Evolutionary conservation across 1,140 invertebrate genomes (phyloP), one percentile per base, ranked within the genome.

Genomic region (Uloborus diversus): DNA sequence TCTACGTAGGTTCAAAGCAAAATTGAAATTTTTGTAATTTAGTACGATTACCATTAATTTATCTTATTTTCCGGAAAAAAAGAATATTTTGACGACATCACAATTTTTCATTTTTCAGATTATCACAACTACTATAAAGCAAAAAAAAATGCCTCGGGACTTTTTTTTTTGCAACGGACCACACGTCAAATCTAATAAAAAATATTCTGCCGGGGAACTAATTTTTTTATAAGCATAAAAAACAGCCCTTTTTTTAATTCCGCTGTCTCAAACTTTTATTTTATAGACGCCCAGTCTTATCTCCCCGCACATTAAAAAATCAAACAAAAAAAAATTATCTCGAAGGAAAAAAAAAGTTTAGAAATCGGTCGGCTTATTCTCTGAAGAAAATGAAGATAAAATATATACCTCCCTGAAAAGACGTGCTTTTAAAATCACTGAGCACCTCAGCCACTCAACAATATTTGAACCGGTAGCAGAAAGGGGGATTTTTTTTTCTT

Each of bases 381-480:
- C 9, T 42, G 37, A 42, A 42, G 17, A n/a, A 42, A 13, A 42
- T 9, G 37, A 42, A 17, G 37, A 42, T 13, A 17, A 42, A 42
- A 42, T 42, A 17, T 42, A 42, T 17, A 42, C 17, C 37, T 42
- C 37, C 37, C 17, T 17, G 37, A 42, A 42, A n/a, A 51, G 35
- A 69, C 66, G 66, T 69, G 66, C 66, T 35, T 69, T 69, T 69
- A 69, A 69, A 68, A 69, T 53, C 28, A 11, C 2, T 61, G 28
- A 14, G 42, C 5, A 49, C 47, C 23, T 51, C 7, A 5, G 17
- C 35, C 66, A 69, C 66, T 69, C 49, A 69, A 35, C 47, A 33
- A 69, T 69, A 69, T 69, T 69, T 69, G 65, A 53, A n/a, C 14
- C 20, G 14, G n/a, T 11, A 61, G n/a, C 9, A 61, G n/a, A n/a